Evolutionary conservation across 2,113 vertebrate species (phyloP).

Genomic region (Catagonus wagneri): DNA sequence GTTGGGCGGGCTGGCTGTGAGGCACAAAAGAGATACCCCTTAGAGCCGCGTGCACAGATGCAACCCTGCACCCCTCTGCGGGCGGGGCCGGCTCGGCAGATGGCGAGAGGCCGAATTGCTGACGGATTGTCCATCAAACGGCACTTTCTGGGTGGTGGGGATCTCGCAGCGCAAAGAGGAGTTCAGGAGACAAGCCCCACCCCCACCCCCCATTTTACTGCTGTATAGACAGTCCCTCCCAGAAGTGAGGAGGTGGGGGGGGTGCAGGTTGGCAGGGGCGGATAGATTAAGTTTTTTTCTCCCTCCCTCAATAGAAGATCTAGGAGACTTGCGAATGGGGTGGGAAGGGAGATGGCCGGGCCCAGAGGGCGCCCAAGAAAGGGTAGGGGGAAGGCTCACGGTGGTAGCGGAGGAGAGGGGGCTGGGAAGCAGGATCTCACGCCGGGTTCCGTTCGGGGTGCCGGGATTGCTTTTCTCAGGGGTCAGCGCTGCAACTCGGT

Average conservation of each 20-base stretch:
- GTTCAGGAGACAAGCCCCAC: neutral
- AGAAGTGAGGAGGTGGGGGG: neutral
- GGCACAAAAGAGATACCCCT: slow-evolving; percentile 70
- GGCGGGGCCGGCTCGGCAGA: slow-evolving; percentile 74
- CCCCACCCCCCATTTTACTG: neutral
- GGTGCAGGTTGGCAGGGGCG: neutral
- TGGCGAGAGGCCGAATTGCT: slow-evolving; percentile 67
- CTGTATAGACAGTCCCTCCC: neutral
- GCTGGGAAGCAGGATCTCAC: neutral
- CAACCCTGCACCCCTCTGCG: slow-evolving; percentile 61
- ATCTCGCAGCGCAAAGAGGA: neutral
- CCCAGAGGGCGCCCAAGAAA: neutral
- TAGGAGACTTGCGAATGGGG: neutral
- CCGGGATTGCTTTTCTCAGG: neutral
- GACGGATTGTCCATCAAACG: slow-evolving; percentile 68
- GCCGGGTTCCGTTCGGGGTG: neutral
- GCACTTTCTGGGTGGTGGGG: slow-evolving; percentile 62
- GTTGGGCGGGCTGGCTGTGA: neutral
- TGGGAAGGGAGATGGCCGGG: slow-evolving; percentile 15
- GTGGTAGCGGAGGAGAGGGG: neutral
- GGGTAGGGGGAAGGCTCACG: neutral
- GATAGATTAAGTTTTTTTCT: neutral
- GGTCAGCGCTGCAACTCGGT: slow-evolving; percentile 59
- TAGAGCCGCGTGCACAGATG: slow-evolving; percentile 69
- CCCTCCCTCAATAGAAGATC: neutral